phyloP scores from a whole-genome alignment of 2,113 vertebrate genomes.

The Edolisoma coerulescens region DNA sequence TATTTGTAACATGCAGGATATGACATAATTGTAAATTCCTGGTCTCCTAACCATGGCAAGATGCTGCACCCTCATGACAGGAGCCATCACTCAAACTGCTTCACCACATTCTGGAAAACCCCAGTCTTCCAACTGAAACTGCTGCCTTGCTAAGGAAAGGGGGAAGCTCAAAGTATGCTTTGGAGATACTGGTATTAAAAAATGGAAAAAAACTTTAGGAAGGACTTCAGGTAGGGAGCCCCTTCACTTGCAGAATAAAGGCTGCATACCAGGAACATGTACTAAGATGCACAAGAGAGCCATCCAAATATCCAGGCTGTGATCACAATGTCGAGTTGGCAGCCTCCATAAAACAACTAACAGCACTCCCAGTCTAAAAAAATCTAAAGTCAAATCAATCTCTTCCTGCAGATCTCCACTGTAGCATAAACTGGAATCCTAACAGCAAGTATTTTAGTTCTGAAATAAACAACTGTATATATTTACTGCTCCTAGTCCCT shows the following conservation, averaged over 20 bases:
- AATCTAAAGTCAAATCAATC: background rate
- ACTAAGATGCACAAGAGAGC: background rate
- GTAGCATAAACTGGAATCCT: background rate
- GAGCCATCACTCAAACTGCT: background rate
- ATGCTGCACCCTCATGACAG: background rate
- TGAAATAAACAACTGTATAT: background rate
- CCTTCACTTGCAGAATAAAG: background rate
- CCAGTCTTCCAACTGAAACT: background rate
- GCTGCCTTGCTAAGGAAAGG: background rate
- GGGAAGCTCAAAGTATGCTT: background rate
- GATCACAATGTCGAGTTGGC: background rate
- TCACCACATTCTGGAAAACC: background rate
- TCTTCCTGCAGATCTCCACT: background rate
- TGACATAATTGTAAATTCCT: background rate
- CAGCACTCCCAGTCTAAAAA: background rate
- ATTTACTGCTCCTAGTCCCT: background rate
- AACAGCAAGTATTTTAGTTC: background rate
- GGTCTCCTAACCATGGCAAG: background rate
- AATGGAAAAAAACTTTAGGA: background rate
- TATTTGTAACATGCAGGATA: background rate
- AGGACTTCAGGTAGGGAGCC: background rate
- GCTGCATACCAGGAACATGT: background rate
- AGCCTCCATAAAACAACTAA: background rate
- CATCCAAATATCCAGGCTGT: background rate
- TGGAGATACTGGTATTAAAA: background rate